Evolutionary conservation across 2,797 vertebrate genomes (phyloP), one percentile per base, ranked within the genome.

Genomic region (Gambusia yucatana): DNA sequence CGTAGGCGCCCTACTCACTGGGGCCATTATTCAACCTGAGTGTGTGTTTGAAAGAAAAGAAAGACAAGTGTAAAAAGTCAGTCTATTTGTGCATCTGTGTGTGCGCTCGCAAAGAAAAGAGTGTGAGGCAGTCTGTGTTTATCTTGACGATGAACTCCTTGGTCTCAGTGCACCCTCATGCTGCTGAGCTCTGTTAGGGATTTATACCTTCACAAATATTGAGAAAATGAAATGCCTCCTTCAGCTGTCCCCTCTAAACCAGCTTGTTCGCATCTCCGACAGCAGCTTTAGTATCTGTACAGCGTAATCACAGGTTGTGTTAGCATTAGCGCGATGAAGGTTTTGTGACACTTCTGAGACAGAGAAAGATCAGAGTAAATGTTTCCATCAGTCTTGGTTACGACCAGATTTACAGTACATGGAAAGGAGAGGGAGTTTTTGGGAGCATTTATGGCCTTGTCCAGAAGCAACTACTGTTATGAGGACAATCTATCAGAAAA

Each of bases 11-110:
- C 86, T 84, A 81, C 90, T 92, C 91, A 88, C 90, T 90, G 90
- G 67, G 87, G 92, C 87, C 88, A 93, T 94, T 94, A 94, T 93
- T 92, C 88, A 90, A 74, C 90, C 86, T 90, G 91, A 92, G 73
- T 77, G 77, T 76, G 76, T 77, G 81, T 82, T 74, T 84, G 70
- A 73, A 71, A 76, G n/a, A 77, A 41, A 50, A 50, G 16, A 47
- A 75, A 43, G 79, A 74, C 44, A 73, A 41, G 28, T 57, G 28
- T 77, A 30, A 47, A 6, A 47, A 70, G 72, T 76, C 44, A 72
- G 71, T 76, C 75, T 78, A 65, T 52, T 77, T 65, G 80, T 77
- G 77, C 80, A 57, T 72, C 30, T 43, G 8, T 74, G 14, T 44
- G 0, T 70, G 4, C 57, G 73, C 46, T 75, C 17, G 55, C 75